Conservation (phyloP, 1,140 invertebrate genomes). For the Nasonia longicornis region DNA sequence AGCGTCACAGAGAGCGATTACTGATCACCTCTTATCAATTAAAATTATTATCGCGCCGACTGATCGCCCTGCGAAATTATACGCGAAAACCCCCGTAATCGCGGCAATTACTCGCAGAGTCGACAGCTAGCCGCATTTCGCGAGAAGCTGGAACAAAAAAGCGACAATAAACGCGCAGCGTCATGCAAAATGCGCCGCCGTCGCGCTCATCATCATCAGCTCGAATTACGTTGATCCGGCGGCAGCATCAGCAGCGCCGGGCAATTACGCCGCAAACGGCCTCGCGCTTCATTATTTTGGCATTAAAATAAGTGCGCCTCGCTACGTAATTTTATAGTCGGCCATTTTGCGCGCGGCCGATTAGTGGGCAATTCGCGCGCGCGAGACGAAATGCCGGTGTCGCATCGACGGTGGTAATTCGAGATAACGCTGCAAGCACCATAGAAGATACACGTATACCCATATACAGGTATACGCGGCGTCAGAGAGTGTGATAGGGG, state of each 20-base stretch:
- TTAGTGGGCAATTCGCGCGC: constrained; percentile 42
- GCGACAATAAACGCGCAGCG: constrained; percentile 12
- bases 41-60: neutral
- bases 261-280: constrained; percentile 44
- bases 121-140: neutral
- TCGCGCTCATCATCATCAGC: constrained; percentile 22
- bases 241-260: constrained; percentile 26
- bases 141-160: constrained; percentile 28
- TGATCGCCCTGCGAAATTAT: neutral
- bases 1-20: neutral
- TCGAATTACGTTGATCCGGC: constrained; percentile 46
- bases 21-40: constrained; percentile 1
- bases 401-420: constrained; percentile 53
- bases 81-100: constrained; percentile 6
- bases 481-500: neutral
- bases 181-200: neutral
- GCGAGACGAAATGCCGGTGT: neutral
- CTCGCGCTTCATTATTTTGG: constrained; percentile 54
- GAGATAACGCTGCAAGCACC: constrained; percentile 43
- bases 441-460: neutral
- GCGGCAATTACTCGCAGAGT: constrained; percentile 14
- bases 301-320: constrained; percentile 56
- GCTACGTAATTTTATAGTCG: constrained; percentile 58
- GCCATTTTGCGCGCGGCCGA: constrained; percentile 53
- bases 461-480: neutral